Evolutionary conservation across 1,140 invertebrate species (phyloP), one percentile per base, ranked within the genome.

Genomic region (Pantala flavescens): DNA sequence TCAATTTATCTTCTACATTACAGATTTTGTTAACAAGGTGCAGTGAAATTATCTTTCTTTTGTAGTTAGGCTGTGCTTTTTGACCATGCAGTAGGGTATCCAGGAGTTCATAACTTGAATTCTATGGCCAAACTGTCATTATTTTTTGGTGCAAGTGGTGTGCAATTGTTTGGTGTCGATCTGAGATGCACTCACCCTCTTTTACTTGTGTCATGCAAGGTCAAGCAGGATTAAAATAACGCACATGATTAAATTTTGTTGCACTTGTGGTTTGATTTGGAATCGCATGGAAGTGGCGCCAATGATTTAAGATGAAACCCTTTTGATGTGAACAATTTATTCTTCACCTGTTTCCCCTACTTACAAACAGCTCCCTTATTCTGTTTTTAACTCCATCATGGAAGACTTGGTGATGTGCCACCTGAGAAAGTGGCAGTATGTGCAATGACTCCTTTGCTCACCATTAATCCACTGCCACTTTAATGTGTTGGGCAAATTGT

Each of bases 21-120:
- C 1, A 5, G 12, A 7, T 63, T 21, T 63, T 3, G 3, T 63
- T 21, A 21, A 7, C 49, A 14, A 19, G 49, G 49, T 63, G 49
- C 49, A 63, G n/a, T 63, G 49, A 63, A 7, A 5, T 63, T 21
- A 63, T 63, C 49, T 21, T 21, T 63, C 49, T 63, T 36, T 63
- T 63, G 49, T 63, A 63, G 49, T 63, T 63, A 63, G 49, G 49
- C 49, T 63, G 49, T 63, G 49, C 16, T 63, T 63, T 63, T 63
- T 1, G 49, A 12, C 16, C n/a, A 12, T 63, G 28, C 3, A 36
- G 28, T 2, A 9, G 28, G 28, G 28, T 36, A 5, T 36, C 28
- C 28, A 36, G 28, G 28, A 36, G 28, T 36, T 36, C 28, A 36
- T n/a, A n/a, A n/a, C 28, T 2, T 36, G 49, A 63, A 19, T 63